Evolutionary conservation across 2,113 vertebrate species (phyloP).

Genomic region (Nothoprocta perdicaria): DNA sequence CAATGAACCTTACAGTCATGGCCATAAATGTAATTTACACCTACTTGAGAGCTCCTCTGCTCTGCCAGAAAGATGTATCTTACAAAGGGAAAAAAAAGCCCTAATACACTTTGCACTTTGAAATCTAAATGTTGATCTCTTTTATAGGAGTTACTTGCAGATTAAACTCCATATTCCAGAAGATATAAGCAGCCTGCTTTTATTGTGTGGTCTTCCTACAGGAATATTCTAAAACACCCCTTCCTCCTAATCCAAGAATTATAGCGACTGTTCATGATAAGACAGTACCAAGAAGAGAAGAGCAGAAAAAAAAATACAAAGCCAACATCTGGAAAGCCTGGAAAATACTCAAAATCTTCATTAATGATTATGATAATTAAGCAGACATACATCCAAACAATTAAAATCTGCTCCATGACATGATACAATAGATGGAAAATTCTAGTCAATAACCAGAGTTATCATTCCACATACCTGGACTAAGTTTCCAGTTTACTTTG

Average conservation of each 20-base stretch:
- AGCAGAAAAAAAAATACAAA: not conserved
- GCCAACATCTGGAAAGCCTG: not conserved
- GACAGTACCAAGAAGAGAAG: not conserved
- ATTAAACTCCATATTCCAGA: not conserved
- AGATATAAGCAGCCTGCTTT: not conserved
- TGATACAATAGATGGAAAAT: not conserved
- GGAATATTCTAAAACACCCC: not conserved
- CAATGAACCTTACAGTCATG: conserved; percentile 62
- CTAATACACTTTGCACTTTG: not conserved
- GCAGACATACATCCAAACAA: not conserved
- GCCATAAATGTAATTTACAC: conserved; percentile 63
- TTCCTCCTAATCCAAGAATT: not conserved
- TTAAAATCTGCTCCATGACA: not conserved
- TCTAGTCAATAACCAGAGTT: not conserved
- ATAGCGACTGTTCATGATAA: not conserved
- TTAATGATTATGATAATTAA: not conserved
- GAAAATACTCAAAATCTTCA: not conserved
- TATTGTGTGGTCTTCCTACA: not conserved
- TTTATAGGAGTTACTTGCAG: not conserved
- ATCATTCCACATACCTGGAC: rapidly evolving
- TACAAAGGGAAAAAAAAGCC: not conserved
- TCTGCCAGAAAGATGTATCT: conserved; percentile 40
- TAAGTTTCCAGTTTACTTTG: not conserved
- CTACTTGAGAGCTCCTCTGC: conserved; percentile 33
- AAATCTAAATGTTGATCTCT: conserved; percentile 35